Percentiles rank a stretch among this genome's conserved stretches.
Conservation (phyloP, 2,113 vertebrate genomes). For the Callipepla californica region DNA sequence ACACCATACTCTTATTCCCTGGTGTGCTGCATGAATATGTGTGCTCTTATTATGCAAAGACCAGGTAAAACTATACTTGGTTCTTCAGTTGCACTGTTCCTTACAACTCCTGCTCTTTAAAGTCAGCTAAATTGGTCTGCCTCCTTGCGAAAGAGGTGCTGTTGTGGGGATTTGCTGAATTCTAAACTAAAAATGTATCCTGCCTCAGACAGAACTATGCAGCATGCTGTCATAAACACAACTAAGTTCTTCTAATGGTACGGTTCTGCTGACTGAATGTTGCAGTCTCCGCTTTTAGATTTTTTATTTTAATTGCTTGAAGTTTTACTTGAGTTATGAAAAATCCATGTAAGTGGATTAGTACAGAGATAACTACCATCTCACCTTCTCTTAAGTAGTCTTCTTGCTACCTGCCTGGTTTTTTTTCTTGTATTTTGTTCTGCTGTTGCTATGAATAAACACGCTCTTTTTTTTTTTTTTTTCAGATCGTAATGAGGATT, state of each 20-base stretch:
- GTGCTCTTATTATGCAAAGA: neutral
- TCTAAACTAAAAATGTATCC: neutral
- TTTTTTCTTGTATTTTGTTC: neutral
- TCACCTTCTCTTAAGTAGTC: neutral
- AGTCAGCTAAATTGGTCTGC: neutral
- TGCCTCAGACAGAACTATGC: neutral
- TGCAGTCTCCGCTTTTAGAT: neutral
- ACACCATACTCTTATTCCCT: neutral
- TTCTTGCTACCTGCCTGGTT: neutral
- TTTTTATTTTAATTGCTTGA: neutral
- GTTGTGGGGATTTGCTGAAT: neutral
- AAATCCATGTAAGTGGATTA: neutral
- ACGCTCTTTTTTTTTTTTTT: neutral
- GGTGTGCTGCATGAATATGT: neutral
- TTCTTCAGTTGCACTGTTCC: neutral
- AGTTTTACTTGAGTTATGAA: neutral
- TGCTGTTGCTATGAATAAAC: neutral
- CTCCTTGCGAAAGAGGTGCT: neutral
- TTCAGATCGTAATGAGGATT: slow-evolving; percentile 78
- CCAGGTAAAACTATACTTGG: neutral
- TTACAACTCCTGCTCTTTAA: neutral
- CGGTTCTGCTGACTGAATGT: neutral
- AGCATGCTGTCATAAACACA: neutral
- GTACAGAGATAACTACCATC: neutral
- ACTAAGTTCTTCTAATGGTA: neutral